Conservation (phyloP, 2,888 invertebrate genomes). For the Drosophila meridionalis region DNA sequence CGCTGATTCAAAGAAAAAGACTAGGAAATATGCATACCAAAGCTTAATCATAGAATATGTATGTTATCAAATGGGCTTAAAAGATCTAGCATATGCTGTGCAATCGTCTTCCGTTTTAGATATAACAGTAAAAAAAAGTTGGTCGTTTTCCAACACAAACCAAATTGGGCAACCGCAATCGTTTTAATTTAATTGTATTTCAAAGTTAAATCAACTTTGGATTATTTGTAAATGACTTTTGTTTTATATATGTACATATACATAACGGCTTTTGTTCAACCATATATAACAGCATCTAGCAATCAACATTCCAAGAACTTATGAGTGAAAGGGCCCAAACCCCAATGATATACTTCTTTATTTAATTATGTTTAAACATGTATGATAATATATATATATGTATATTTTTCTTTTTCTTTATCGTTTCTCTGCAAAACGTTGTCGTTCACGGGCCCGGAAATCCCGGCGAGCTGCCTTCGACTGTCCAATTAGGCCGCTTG, state of each 20-base stretch:
- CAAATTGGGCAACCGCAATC: neutral
- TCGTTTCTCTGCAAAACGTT: neutral
- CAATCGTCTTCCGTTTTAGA: neutral
- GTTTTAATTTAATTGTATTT: no score
- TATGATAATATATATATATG: neutral
- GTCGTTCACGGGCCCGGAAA: conserved; percentile 4
- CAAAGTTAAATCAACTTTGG: no score
- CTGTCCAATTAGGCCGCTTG: conserved; percentile 4
- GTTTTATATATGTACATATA: no score
- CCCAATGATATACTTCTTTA: neutral
- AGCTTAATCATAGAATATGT: neutral
- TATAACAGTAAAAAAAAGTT: neutral
- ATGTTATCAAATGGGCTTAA: neutral
- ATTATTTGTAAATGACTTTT: no score
- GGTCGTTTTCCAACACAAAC: neutral
- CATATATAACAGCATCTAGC: no score
- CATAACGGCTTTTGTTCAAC: no score
- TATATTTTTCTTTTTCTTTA: neutral
- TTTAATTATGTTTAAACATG: neutral
- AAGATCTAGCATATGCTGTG: neutral
- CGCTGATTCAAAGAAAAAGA: neutral
- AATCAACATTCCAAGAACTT: no score
- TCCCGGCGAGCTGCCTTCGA: conserved; percentile 15
- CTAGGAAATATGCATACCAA: neutral
- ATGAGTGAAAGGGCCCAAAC: no score